These are phyloP conservation scores for Crypturellus tataupa DNA, from an alignment of 2,797 vertebrate genomes.

Conservation along the genomic window DNA sequence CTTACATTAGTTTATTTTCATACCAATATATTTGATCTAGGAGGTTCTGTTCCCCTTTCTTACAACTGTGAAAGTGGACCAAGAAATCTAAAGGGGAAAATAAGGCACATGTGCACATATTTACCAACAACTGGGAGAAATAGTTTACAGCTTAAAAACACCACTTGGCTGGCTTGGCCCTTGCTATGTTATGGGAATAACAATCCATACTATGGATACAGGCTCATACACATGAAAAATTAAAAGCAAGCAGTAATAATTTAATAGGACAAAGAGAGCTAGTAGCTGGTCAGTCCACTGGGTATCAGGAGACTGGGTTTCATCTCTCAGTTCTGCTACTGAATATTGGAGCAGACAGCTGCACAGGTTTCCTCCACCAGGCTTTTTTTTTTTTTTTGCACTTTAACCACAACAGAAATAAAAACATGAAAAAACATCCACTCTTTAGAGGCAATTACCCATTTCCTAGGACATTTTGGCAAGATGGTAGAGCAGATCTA, in stretches of 20 bases:
- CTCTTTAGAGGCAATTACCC: neutral
- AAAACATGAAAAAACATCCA: neutral
- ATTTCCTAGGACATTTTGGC: neutral
- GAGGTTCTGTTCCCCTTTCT: neutral
- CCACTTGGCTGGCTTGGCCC: neutral
- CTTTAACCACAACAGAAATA: neutral
- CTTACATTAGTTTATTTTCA: neutral
- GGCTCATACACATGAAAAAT: neutral
- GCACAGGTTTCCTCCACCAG: neutral
- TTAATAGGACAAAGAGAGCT: neutral
- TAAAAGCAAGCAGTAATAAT: neutral
- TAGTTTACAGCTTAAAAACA: neutral
- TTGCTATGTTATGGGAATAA: neutral
- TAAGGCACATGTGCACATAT: neutral
- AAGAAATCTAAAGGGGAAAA: neutral
- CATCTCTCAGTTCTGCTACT: neutral
- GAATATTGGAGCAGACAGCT: neutral
- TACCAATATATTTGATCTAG: neutral
- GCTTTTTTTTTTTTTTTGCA: neutral
- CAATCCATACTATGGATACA: neutral
- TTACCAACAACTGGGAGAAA: neutral
- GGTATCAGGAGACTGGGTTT: neutral
- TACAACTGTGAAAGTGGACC: too few species aligned
- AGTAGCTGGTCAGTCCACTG: neutral
- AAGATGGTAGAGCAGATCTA: neutral